Conservation (phyloP, 64 coral and sea anemone species). For the Platygyra sinensis region DNA sequence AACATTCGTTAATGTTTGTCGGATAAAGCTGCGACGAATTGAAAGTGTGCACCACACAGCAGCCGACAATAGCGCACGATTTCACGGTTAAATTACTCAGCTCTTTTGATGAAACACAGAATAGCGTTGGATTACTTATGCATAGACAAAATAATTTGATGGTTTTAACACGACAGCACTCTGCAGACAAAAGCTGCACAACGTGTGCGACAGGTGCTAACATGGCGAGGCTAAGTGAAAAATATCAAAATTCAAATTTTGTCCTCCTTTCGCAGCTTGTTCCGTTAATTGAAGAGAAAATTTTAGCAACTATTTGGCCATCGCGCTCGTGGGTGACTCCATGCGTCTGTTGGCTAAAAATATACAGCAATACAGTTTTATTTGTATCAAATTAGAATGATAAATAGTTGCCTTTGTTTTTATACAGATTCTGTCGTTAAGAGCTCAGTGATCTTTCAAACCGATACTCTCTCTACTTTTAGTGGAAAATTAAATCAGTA, state of each 20-base stretch:
- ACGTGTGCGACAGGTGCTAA: not conserved
- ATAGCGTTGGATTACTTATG: not conserved
- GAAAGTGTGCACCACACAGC: not conserved
- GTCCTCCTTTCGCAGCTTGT: no score
- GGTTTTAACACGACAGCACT: not conserved
- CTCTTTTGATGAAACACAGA: not conserved
- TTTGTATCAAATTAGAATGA: not conserved
- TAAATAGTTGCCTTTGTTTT: not conserved
- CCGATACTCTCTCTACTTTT: no score
- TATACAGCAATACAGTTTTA: no score
- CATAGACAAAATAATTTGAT: not conserved
- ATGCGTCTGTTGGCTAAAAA: no score
- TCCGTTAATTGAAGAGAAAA: not conserved
- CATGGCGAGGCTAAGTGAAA: not conserved
- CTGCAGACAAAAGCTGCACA: not conserved
- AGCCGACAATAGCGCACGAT: not conserved
- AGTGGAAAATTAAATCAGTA: no score
- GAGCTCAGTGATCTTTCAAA: not conserved
- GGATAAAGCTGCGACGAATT: not conserved
- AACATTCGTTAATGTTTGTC: not conserved
- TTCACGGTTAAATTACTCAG: not conserved
- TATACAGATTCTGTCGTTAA: not conserved
- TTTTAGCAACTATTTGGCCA: not conserved
- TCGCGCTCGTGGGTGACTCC: no score
- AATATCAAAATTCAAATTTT: not conserved